Evolutionary conservation across 2,113 vertebrate species (phyloP).

Genomic region (Apteryx mantelli): DNA sequence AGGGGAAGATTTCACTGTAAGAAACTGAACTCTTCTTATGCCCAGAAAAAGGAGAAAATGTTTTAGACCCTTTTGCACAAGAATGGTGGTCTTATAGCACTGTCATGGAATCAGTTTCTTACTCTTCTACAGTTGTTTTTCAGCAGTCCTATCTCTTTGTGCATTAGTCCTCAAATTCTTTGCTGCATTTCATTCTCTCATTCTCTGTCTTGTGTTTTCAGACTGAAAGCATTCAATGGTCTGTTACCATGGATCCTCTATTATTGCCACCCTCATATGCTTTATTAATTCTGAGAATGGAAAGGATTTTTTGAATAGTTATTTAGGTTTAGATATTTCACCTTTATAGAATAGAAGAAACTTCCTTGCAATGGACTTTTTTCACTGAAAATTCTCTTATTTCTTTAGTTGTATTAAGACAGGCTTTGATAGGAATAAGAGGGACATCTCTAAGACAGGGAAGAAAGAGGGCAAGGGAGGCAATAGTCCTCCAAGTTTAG

Average conservation of each 20-base stretch:
- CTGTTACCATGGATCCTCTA: not conserved
- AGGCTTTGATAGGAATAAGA: not conserved
- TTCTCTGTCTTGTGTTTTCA: not conserved
- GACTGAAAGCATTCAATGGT: not conserved
- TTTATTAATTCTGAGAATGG: not conserved
- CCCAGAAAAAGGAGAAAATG: not conserved
- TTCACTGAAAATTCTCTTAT: not conserved
- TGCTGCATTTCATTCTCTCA: not conserved
- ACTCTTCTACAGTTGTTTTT: not conserved
- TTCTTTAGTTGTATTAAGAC: not conserved
- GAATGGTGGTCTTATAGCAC: not conserved
- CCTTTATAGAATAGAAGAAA: not conserved
- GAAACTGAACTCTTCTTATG: not conserved
- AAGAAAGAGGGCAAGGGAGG: not conserved
- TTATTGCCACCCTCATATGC: not conserved
- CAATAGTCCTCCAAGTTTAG: not conserved
- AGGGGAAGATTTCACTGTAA: not conserved
- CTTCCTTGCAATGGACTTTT: not conserved
- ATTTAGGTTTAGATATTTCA: not conserved
- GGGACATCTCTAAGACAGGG: not conserved
- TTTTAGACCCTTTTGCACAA: not conserved
- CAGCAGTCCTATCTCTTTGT: not conserved
- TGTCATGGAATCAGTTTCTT: not conserved
- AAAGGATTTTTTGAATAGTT: not conserved
- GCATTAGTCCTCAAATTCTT: not conserved